Evolutionary conservation across 2,888 invertebrate genomes (phyloP).

Genomic region (Andrena marginata): DNA sequence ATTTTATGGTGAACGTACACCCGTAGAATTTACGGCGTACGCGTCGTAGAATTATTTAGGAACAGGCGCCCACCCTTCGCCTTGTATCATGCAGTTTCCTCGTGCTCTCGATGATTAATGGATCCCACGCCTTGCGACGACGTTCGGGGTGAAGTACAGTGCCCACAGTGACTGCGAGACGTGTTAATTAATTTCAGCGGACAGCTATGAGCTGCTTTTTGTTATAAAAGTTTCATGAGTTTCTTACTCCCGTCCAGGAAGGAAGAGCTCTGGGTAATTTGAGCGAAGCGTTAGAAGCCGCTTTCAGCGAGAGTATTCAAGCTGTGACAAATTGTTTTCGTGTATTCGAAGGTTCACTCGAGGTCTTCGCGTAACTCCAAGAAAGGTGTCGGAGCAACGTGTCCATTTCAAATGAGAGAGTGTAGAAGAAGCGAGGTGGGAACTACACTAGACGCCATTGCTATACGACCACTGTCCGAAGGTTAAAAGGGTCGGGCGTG

Average conservation of each 20-base stretch:
- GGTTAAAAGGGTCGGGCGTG: too few relatives aligned
- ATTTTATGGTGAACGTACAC: slow-evolving; percentile 9
- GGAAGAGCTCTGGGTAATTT: background rate
- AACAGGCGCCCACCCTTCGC: background rate
- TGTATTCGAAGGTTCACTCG: background rate
- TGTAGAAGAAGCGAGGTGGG: background rate
- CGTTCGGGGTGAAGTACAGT: background rate
- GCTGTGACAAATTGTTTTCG: background rate
- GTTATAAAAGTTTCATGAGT: slow-evolving; percentile 5
- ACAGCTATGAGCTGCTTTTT: background rate
- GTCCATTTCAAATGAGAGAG: background rate
- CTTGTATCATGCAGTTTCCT: background rate
- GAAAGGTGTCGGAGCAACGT: background rate
- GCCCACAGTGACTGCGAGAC: background rate
- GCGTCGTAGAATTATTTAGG: slow-evolving; percentile 21
- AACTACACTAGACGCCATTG: too few relatives aligned
- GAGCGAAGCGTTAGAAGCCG: background rate
- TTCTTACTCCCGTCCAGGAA: background rate
- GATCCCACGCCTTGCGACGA: background rate
- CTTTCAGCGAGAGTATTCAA: background rate
- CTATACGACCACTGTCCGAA: too few relatives aligned
- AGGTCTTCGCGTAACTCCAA: background rate
- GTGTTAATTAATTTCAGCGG: slow-evolving; percentile 15
- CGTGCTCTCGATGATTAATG: slow-evolving; percentile 2
- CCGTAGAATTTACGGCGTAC: background rate